These are phyloP conservation scores for Drosophila vallismaia DNA, from an alignment of 2,888 invertebrate genomes.

Conservation along the genomic window DNA sequence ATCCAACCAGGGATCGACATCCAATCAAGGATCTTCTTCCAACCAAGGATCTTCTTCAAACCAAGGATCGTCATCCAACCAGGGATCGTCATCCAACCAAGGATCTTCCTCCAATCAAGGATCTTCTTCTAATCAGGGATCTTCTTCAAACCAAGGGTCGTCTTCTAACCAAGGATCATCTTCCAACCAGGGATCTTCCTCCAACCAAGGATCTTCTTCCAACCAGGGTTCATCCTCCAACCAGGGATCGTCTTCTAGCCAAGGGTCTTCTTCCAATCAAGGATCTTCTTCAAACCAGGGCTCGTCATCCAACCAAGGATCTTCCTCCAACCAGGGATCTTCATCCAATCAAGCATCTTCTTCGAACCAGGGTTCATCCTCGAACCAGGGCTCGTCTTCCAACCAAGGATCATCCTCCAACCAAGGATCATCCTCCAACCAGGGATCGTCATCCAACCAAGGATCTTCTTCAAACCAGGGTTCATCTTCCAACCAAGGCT, in stretches of 20 bases:
- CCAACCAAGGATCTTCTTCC: constrained; percentile 13
- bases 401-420: constrained; percentile 23
- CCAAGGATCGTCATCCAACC: constrained; percentile 20
- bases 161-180: constrained; percentile 19
- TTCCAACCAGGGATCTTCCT: constrained; percentile 5
- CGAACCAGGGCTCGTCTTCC: constrained; percentile 12
- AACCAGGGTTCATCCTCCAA: constrained; percentile 5
- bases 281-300: constrained; percentile 7
- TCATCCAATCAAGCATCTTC: constrained; percentile 12
- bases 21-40: constrained; percentile 20
- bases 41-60: constrained; percentile 19
- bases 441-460: constrained; percentile 38
- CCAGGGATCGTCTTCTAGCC: constrained; percentile 1
- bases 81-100: constrained; percentile 37
- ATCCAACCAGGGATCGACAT: constrained; percentile 44
- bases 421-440: constrained; percentile 28
- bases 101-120: constrained; percentile 13
- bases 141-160: constrained; percentile 32
- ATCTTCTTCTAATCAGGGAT: constrained; percentile 41
- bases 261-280: neutral
- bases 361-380: neutral
- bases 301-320: neutral
- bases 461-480: constrained; percentile 41
- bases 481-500: constrained; percentile 32
- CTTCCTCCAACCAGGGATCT: neutral